phyloP scores from a whole-genome alignment of 1,140 invertebrate species.

The Eulimnadia texana region DNA sequence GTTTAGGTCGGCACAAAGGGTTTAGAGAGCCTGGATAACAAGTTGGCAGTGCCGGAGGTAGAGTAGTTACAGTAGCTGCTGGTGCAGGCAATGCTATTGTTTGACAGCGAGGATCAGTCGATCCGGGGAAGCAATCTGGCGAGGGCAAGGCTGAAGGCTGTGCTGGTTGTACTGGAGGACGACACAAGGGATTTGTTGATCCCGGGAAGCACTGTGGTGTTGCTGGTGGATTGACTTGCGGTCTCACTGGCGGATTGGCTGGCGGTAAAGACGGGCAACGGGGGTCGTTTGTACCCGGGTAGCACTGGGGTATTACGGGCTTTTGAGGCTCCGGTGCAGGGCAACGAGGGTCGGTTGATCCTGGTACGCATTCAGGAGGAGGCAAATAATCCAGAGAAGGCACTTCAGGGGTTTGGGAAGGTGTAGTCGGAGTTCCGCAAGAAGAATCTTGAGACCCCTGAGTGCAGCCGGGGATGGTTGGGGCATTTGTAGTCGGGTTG shows the following conservation, averaged over 20 bases:
- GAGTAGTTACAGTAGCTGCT: no score
- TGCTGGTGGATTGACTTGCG: no score
- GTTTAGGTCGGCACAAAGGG: no score
- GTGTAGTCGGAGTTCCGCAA: not conserved
- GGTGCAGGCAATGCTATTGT: no score
- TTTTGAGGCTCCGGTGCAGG: no score
- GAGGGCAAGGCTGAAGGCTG: no score
- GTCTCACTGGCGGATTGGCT: not conserved
- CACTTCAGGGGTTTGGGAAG: not conserved
- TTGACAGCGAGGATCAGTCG: not conserved
- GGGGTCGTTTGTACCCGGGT: not conserved
- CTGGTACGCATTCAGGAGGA: not conserved
- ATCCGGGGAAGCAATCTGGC: not conserved
- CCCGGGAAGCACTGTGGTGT: slow-evolving; percentile 2
- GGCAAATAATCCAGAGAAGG: not conserved
- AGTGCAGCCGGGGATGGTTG: not conserved
- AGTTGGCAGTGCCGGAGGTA: no score
- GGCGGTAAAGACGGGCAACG: not conserved
- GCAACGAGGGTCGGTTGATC: slow-evolving; percentile 13
- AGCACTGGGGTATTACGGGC: no score
- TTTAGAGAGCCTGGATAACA: no score
- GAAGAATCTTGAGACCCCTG: no score
- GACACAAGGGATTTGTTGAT: not conserved
- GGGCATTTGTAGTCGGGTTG: not conserved
- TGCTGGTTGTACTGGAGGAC: not conserved